Base-by-base conservation (phyloP, 2,888 invertebrate species). In the Tinea trinotella region DNA sequence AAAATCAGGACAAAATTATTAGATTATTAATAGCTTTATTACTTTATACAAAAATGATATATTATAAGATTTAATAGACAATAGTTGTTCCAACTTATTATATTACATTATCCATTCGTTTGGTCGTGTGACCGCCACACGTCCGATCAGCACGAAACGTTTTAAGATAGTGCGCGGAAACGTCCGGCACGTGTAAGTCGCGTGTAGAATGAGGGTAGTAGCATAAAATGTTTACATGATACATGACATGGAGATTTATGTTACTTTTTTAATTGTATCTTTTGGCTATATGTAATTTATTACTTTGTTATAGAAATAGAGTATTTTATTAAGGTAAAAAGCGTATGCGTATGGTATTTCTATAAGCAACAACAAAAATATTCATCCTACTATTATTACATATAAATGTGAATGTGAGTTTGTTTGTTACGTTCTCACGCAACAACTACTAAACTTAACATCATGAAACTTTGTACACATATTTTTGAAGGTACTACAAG, bases 111-210 rank as follows among this genome's bases (percentile, higher is more conserved):
- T n/a, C n/a, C 30, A 30, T 30, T 30, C 30, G n/a, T 40, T 12
- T 40, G 46, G 50, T 24, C 50, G 24, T 50, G 50, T 15, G 24
- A 2, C 22, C 35, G 57, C 58, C 62, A 64, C 62, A 64, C 63
- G 64, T 57, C 59, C 56, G 20, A 52, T 61, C 59, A 70, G 66
- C 70, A 70, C 65, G 69, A 56, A 34, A 22, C 20, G 56, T 40
- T 36, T 30, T 49, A 50, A 44, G 48, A 48, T 46, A 53, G 53
- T 40, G 53, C 10, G 30, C 68, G 15, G 57, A 52, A 55, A 54
- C 56, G 55, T 46, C 56, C 56, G 55, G 56, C 57, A 55, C 56
- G 55, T 56, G 53, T 53, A 56, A 6, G 58, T 58, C 61, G 58
- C 55, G 55, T 36, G 13, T 15, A 36, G 58, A 56, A 56, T 59